These are phyloP conservation scores for Perccottus glenii DNA, from an alignment of 2,113 vertebrate genomes.

Conservation along the genomic window DNA sequence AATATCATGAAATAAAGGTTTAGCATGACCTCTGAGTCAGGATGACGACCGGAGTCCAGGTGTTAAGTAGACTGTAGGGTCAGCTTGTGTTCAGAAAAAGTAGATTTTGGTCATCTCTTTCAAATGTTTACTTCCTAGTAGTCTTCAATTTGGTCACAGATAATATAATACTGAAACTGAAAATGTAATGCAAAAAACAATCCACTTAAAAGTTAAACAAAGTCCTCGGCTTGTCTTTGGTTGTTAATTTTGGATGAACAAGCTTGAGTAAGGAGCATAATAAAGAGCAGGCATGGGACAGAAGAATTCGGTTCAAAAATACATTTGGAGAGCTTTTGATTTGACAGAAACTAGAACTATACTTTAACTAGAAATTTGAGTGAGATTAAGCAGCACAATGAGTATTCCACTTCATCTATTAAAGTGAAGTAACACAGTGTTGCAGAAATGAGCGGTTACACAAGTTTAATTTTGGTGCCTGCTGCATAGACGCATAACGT, in stretches of 20 bases:
- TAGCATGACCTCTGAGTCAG: too few species aligned
- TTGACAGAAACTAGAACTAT: background rate
- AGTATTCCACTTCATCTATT: background rate
- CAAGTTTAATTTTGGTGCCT: background rate
- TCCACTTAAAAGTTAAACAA: slow-evolving; percentile 13
- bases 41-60: too few species aligned
- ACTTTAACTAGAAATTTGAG: background rate
- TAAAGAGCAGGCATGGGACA: slow-evolving; percentile 13
- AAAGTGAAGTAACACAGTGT: background rate
- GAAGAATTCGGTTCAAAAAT: slow-evolving; percentile 13
- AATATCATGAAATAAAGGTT: too few species aligned
- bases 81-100: too few species aligned
- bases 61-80: slow-evolving; percentile 2
- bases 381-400: too few species aligned
- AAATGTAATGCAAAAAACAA: slow-evolving; percentile 26
- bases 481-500: background rate
- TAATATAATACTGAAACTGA: slow-evolving; percentile 39
- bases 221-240: background rate
- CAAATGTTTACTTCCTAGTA: background rate
- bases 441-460: background rate
- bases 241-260: slow-evolving; percentile 23
- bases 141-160: background rate
- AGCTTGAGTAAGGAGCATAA: slow-evolving; percentile 38
- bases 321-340: slow-evolving; percentile 5
- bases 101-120: too few species aligned